Evolutionary conservation across 2,797 vertebrate genomes (phyloP), one percentile per base, ranked within the genome.

Genomic region (Enteromius treurensis): DNA sequence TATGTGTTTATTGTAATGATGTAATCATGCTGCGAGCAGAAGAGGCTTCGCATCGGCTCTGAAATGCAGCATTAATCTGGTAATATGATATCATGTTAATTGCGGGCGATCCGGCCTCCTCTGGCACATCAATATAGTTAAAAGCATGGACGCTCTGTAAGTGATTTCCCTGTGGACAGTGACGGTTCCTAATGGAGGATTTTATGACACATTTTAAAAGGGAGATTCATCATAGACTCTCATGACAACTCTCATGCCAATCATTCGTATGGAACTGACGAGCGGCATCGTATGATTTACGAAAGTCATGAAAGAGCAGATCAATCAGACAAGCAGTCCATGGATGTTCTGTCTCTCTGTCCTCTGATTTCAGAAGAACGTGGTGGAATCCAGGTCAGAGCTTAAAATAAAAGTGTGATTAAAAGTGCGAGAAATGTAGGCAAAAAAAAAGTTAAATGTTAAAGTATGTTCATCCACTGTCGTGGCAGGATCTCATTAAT

Each of bases 21-120:
- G 77, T 87, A 85, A 85, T 60, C 70, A 85, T 77, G 81, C 60
- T 80, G 49, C 69, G 87, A 88, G 86, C 80, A 78, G 89, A 87
- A 51, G 29, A 73, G 75, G 70, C 58, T 87, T 80, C 45, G 26
- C 60, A 75, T 67, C 60, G 26, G 23, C 13, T 60, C 23, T 45
- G 45, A 70, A 73, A 83, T 29, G 83, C 55, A n/a, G 29, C 29
- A 58, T 47, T 67, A 60, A 76, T 62, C 89, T 83, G 80, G 81
- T 84, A 87, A 88, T 77, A 84, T 67, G 60, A 86, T 77, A 62
- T 78, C 80, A 60, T 34, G 37, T 80, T 84, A 85, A 88, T 86
- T 87, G 82, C 82, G 34, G 86, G 85, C 67, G 83, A 58, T 74
- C 42, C 65, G 32, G 34, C 80, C 81, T 73, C 79, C 23, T 74